Evolutionary conservation across 1,140 invertebrate genomes (phyloP), one percentile per base, ranked within the genome.

Genomic region (Phthorimaea operculella): DNA sequence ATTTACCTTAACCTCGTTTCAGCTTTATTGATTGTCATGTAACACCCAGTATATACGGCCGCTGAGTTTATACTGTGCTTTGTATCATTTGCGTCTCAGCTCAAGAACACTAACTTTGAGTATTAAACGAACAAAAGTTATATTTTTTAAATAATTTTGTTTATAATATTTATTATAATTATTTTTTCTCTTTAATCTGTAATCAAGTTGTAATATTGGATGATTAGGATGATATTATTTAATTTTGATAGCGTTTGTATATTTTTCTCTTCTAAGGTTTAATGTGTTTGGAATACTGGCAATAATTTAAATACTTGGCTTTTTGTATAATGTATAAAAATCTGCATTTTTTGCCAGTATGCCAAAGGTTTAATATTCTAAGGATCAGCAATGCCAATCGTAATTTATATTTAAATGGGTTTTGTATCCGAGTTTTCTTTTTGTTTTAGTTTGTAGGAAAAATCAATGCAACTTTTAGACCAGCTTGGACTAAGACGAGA

Each of bases 191-290:
- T 51, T n/a, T 51, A 34, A 33, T 10, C 10, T 39, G 36, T 39
- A 47, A 47, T 47, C 44, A 15, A 47, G 9, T 47, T 47, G 44
- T 47, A 47, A 47, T 47, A 14, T 47, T 15, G 21, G 16, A 47
- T 3, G n/a, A 16, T 47, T 47, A 47, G 44, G 1, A 47, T 16
- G 44, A 47, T 47, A 47, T 47, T 47, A 47, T 47, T 53, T 51
- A 34, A 51, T 44, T 55, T 51, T 57, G 55, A 57, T 57, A 57
- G 39, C 44, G 49, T 49, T 55, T 57, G 39, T 47, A 45, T 45
- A 44, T 54, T 54, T 45, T 45, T 47, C 6, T 39, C n/a, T 39
- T 39, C 4, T 39, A 12, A 12, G n/a, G 36, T 10, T 39, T 9
- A 39, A 12, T 39, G 10, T 39, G 36, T 10, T 39, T 39, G 36